phyloP scores from a whole-genome alignment of 2,797 vertebrate species.

The Phataginus tricuspis region DNA sequence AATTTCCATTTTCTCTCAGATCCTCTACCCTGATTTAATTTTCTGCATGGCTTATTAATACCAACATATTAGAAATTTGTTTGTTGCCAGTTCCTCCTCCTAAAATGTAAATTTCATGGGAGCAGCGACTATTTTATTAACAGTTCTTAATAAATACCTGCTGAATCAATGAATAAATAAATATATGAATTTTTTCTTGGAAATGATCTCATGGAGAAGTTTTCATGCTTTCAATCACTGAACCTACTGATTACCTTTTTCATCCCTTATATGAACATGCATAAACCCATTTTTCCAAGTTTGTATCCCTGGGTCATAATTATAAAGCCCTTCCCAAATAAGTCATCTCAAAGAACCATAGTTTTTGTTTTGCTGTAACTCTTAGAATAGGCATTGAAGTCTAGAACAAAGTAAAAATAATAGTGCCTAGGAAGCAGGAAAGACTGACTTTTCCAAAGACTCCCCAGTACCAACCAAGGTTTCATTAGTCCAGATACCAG shows the following conservation, averaged over 20 bases:
- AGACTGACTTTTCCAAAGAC: background rate
- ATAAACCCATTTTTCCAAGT: background rate
- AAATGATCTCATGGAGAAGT: background rate
- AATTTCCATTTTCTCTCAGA: no score
- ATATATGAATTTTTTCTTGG: background rate
- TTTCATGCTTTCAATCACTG: background rate
- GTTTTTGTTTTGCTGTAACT: background rate
- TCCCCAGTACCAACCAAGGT: background rate
- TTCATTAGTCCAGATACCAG: background rate
- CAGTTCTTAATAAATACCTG: background rate
- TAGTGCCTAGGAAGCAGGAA: background rate
- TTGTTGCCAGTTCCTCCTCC: background rate
- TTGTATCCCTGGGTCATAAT: background rate
- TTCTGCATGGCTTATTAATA: background rate
- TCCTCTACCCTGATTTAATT: background rate
- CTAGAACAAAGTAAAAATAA: background rate
- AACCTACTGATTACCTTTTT: background rate
- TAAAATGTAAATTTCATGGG: background rate
- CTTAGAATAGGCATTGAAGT: background rate
- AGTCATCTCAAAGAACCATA: background rate
- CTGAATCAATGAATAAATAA: background rate
- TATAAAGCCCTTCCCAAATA: background rate
- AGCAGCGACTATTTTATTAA: background rate
- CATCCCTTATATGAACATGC: background rate
- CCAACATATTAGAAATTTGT: background rate